Conservation (phyloP, 2,797 vertebrate species). For the Myotis myotis region DNA sequence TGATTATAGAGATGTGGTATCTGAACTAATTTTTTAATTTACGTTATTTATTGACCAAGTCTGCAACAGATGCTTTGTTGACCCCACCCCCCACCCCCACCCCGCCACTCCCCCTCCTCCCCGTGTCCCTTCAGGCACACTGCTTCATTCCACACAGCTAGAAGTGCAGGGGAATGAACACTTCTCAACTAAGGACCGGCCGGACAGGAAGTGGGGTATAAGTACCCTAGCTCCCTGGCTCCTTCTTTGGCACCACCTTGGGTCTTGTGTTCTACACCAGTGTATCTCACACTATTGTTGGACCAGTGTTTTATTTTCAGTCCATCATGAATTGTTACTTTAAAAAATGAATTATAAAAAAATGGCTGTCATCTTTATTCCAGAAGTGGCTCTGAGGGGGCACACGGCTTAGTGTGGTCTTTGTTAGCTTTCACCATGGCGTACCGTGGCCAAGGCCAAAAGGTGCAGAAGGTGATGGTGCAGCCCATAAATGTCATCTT, state of each 20-base stretch:
- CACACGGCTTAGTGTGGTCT: too few relatives aligned
- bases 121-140: neutral
- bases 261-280: neutral
- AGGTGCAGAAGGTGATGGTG: too few relatives aligned
- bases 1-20: neutral
- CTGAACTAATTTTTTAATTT: constrained; percentile 8
- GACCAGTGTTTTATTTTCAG: neutral
- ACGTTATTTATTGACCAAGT: neutral
- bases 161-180: neutral
- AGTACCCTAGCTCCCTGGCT: neutral
- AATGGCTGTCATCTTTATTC: too few relatives aligned
- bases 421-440: too few relatives aligned
- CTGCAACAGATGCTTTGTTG: neutral
- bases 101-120: neutral
- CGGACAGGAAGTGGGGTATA: neutral
- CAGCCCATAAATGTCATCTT: too few relatives aligned
- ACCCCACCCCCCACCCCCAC: too few relatives aligned
- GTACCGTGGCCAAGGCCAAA: too few relatives aligned
- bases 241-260: neutral
- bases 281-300: neutral
- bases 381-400: too few relatives aligned
- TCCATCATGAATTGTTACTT: neutral
- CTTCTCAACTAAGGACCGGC: neutral
- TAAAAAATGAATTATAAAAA: constrained; percentile 3
- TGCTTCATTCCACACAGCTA: neutral